These are phyloP conservation scores for Serripes groenlandicus DNA, from an alignment of 2,888 invertebrate genomes.

Conservation along the genomic window DNA sequence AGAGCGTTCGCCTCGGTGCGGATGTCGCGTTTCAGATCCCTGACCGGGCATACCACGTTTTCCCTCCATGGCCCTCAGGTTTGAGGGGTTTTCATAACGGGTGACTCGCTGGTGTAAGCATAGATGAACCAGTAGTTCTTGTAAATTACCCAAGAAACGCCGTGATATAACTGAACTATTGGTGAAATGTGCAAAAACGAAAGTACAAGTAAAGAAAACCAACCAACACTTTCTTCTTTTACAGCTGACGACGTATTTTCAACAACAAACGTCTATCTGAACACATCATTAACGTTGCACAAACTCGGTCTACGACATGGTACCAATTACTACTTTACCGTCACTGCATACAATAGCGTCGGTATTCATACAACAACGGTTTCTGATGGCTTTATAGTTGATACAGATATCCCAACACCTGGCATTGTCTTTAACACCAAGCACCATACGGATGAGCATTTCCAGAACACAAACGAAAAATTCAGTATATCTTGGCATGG, in stretches of 20 bases:
- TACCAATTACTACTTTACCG: constrained; percentile 34
- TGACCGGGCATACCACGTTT: too few relatives aligned
- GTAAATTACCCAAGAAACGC: too few relatives aligned
- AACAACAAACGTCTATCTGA: background rate
- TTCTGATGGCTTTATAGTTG: constrained; percentile 45
- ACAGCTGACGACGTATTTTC: background rate
- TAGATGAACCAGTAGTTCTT: too few relatives aligned
- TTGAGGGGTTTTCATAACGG: too few relatives aligned
- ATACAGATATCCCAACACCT: constrained; percentile 53
- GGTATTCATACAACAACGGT: constrained; percentile 27
- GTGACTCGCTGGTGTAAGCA: too few relatives aligned
- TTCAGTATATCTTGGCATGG: constrained; percentile 53
- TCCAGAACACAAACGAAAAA: constrained; percentile 43
- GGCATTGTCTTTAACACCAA: constrained; percentile 69
- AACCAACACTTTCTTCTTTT: too few relatives aligned
- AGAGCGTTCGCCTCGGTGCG: too few relatives aligned
- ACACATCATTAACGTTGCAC: background rate
- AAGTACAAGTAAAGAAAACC: too few relatives aligned
- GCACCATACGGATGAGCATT: constrained; percentile 39
- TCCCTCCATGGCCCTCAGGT: too few relatives aligned
- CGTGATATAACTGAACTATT: too few relatives aligned
- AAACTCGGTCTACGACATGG: constrained; percentile 4
- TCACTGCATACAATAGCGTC: constrained; percentile 37
- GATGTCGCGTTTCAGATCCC: too few relatives aligned
- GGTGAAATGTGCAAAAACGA: too few relatives aligned